phyloP scores from a whole-genome alignment of 1,140 invertebrate genomes.

The fruit fly (Drosophila melanogaster) region Release_6_plus_ISO1_MT NT_037436.4:9171001-9171500 shows the following conservation, averaged over 20 bases:
- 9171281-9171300: too few species aligned
- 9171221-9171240: too few species aligned
- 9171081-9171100: conserved; percentile 87
- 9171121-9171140: not conserved
- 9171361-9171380: not conserved
- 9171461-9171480: conserved; percentile 59
- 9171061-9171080: conserved; percentile 94
- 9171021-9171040: conserved; percentile 96
- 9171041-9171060: conserved; percentile 96
- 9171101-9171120: conserved; percentile 6
- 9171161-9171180: not conserved
- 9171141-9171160: not conserved
- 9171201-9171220: too few species aligned
- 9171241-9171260: too few species aligned
- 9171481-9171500: conserved; percentile 45
- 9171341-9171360: too few species aligned
- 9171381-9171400: not conserved
- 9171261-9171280: too few species aligned
- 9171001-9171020: conserved; percentile 99
- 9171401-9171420: conserved; percentile 5
- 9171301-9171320: not conserved
- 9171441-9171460: conserved; percentile 37
- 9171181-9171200: too few species aligned
- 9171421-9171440: conserved; percentile 36
- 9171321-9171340: too few species aligned